These are phyloP conservation scores for Leptestheria dahalacensis DNA, from an alignment of 1,140 invertebrate genomes.

Conservation along the genomic window DNA sequence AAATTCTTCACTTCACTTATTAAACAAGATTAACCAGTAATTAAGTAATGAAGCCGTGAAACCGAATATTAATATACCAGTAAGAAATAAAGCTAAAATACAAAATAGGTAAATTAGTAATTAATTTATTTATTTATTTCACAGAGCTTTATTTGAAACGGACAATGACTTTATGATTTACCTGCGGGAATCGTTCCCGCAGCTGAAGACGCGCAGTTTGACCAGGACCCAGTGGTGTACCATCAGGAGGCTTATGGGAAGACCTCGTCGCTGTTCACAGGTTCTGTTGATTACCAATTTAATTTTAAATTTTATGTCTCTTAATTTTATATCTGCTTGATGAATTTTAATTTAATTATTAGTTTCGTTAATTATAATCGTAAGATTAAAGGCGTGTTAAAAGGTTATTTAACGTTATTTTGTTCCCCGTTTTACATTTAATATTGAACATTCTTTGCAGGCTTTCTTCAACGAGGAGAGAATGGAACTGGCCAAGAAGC, in stretches of 20 bases:
- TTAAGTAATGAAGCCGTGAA: too few species aligned
- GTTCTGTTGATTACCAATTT: slow-evolving; percentile 20
- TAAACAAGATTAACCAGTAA: too few species aligned
- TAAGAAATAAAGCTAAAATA: too few species aligned
- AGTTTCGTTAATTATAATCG: too few species aligned
- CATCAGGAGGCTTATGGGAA: slow-evolving; percentile 90
- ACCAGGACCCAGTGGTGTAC: slow-evolving; percentile 89
- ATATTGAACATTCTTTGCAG: too few species aligned
- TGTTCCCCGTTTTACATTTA: too few species aligned
- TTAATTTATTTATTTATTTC: slow-evolving; percentile 19
- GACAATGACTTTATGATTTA: slow-evolving; percentile 95
- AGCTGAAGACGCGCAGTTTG: slow-evolving; percentile 68
- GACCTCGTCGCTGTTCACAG: slow-evolving; percentile 80
- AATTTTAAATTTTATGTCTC: slow-evolving; percentile 10
- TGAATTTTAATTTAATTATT: too few species aligned
- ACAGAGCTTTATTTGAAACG: slow-evolving; percentile 75
- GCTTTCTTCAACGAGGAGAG: slow-evolving; percentile 94
- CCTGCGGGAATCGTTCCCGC: slow-evolving; percentile 84
- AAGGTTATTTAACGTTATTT: too few species aligned
- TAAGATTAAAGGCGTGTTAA: too few species aligned
- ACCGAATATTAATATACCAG: too few species aligned
- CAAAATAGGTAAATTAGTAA: background rate
- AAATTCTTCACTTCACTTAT: too few species aligned
- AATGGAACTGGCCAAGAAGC: slow-evolving; percentile 69
- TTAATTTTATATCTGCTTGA: background rate